These are phyloP conservation scores for Phylloscopus trochiloides DNA, from an alignment of 2,113 vertebrate genomes.

Conservation along the genomic window DNA sequence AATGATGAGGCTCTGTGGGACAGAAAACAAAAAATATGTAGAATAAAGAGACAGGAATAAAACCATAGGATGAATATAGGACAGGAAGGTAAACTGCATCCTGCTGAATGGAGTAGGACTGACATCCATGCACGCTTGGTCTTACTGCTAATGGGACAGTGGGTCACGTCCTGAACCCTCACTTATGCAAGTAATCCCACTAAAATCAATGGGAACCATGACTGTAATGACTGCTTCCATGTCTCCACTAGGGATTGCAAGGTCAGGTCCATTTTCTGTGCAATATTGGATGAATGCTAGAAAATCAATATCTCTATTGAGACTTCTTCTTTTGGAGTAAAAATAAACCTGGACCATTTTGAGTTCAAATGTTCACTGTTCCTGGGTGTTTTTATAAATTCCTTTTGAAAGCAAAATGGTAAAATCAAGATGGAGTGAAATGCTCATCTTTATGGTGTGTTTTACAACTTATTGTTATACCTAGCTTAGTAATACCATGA, in stretches of 20 bases:
- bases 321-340: constrained; percentile 44
- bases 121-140: fast-evolving
- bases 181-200: constrained; percentile 52
- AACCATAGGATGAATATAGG: neutral
- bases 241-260: constrained; percentile 48
- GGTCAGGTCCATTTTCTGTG: constrained; percentile 61
- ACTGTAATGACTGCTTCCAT: constrained; percentile 59
- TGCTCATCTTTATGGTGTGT: constrained; percentile 34
- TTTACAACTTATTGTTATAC: constrained; percentile 66
- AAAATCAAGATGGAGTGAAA: constrained; percentile 70
- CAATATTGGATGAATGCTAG: constrained; percentile 67
- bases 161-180: neutral
- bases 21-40: neutral
- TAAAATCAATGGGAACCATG: constrained; percentile 46
- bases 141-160: neutral
- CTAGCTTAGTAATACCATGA: constrained; percentile 60
- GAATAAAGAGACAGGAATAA: neutral
- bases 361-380: constrained; percentile 74
- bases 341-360: constrained; percentile 69
- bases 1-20: neutral
- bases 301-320: constrained; percentile 70
- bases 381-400: constrained; percentile 72
- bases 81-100: neutral
- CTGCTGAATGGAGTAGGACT: neutral
- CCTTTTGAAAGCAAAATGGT: constrained; percentile 73